Base-by-base conservation (phyloP, 2,888 invertebrate species). In the Odontocerum albicorne region DNA sequence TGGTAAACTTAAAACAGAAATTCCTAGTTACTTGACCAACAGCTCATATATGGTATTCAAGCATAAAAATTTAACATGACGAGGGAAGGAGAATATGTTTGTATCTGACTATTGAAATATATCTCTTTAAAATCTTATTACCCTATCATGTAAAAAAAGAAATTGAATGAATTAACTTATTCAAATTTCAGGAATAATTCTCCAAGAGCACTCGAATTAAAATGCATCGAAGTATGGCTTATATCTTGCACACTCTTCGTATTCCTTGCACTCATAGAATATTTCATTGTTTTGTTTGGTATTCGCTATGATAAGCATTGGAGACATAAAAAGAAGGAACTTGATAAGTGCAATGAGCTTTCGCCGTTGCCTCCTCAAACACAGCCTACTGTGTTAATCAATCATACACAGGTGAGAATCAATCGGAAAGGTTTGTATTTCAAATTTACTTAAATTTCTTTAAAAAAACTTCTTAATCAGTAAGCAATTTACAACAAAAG, bases 221-320 rank as follows among this genome's bases (percentile, higher is more conserved):
- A 83, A 66, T 83, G 83, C 67, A 82, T 84, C 63, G 84, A 84
- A 66, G 83, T 84, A 62, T 84, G 84, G 84, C 72, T 84, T 66
- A 82, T 84, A 67, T 83, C 82, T 36, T 84, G 84, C 72, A 83
- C 83, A 38, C 69, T 83, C 64, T 84, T 84, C 70, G 84, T 83
- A 60, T 84, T 84, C 69, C 72, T 83, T 63, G 83, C 84, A 1
- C 69, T 84, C 46, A 72, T 84, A 65, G 84, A 84, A 67, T 84
- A 83, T 68, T 83, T 83, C 65, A 79, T 84, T 62, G 83, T 84
- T 57, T 71, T 84, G 35, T 83, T 83, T 66, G 83, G 83, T 54
- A 84, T 84, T 67, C 75, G 83, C 15, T 83, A 84, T 66, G 83
- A 84, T 68, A 83, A 83, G 66, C 82, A 82, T 66, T 84, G 83